phyloP scores from a whole-genome alignment of 2,113 vertebrate genomes.

The Patagioenas fasciata region DNA sequence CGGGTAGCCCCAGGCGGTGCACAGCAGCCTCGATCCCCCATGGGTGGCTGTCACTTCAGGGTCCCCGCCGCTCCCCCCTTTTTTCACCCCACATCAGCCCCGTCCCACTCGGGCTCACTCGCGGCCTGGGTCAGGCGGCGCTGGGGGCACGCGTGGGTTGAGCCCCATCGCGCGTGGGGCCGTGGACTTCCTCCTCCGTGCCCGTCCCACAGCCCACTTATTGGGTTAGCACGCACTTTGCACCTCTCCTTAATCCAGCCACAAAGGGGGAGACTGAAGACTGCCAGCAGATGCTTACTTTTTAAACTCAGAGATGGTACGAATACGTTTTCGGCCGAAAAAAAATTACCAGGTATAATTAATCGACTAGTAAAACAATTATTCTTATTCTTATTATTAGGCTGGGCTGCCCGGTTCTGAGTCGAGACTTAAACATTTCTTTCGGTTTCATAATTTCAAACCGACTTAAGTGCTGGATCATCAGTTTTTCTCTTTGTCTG shows the following conservation, averaged over 20 bases:
- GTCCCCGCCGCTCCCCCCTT: too few relatives aligned
- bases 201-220: fast-evolving
- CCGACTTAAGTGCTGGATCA: constrained; percentile 68
- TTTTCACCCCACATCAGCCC: background rate
- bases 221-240: background rate
- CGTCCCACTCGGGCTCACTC: too few relatives aligned
- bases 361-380: background rate
- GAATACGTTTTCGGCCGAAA: background rate
- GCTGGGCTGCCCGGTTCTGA: background rate
- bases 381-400: background rate
- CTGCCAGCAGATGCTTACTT: background rate
- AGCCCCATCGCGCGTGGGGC: fast-evolving
- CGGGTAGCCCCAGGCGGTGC: background rate
- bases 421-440: constrained; percentile 30
- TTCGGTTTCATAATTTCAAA: constrained; percentile 68
- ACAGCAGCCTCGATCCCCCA: background rate
- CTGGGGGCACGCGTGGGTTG: background rate
- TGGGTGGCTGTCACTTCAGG: too few relatives aligned
- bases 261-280: background rate
- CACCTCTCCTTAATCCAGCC: background rate
- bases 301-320: background rate
- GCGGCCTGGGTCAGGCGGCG: background rate
- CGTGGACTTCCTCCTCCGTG: too few relatives aligned
- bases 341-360: background rate
- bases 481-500: constrained; percentile 76